Evolutionary conservation across 2,797 vertebrate genomes (phyloP).

Genomic region (Acrocephalus scirpaceus): DNA sequence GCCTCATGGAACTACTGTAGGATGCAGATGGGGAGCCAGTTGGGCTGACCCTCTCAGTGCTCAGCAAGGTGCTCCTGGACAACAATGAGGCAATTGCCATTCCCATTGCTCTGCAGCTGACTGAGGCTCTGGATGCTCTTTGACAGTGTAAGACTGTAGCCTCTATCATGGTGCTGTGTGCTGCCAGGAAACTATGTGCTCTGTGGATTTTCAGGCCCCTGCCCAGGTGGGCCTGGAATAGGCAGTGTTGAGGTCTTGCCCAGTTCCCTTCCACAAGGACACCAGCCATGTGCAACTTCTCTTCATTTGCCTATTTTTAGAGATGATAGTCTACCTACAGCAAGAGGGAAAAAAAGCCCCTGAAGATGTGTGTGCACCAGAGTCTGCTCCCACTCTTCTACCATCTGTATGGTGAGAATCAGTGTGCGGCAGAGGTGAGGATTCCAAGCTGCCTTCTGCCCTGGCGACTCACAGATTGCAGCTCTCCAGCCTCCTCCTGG

Average conservation of each 20-base stretch:
- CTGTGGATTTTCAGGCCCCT: too few species aligned
- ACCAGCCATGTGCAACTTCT: background rate
- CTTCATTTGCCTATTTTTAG: background rate
- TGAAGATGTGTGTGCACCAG: background rate
- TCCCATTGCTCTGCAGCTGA: background rate
- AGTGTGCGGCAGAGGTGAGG: background rate
- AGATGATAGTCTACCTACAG: background rate
- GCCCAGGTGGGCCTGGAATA: too few species aligned
- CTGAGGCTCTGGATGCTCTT: background rate
- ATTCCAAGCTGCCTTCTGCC: background rate
- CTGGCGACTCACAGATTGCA: background rate
- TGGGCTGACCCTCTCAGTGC: background rate
- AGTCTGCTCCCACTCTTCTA: background rate
- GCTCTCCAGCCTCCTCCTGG: background rate
- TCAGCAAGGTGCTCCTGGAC: background rate
- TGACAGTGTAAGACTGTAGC: background rate
- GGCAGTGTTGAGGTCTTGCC: too few species aligned
- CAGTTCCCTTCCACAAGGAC: background rate
- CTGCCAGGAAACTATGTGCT: background rate
- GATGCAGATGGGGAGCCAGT: background rate
- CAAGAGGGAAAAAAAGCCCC: background rate
- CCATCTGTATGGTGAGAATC: background rate
- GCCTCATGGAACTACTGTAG: background rate
- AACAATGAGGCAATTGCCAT: background rate
- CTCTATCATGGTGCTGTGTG: background rate